Evolutionary conservation across 2,797 vertebrate genomes (phyloP).

Genomic region (Oreonectes daqikongensis): DNA sequence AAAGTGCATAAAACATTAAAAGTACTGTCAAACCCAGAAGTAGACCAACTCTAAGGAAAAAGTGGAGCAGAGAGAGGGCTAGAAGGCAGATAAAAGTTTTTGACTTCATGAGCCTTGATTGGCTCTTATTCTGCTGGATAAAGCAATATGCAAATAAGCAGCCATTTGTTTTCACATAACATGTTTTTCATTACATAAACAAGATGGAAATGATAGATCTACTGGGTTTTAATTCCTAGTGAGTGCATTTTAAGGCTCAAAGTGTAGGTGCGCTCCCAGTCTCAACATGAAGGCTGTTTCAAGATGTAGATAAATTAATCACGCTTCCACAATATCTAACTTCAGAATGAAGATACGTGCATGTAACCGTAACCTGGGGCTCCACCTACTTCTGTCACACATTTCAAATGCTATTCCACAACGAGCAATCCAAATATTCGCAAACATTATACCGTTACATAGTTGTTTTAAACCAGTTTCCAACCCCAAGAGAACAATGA

Average conservation of each 20-base stretch:
- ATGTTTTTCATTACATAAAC: not conserved
- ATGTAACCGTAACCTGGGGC: no score
- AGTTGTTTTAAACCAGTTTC: not conserved
- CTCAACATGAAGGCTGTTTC: no score
- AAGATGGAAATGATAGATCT: not conserved
- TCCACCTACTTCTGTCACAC: no score
- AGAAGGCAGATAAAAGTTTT: constrained; percentile 50
- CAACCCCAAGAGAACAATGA: not conserved
- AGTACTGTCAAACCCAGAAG: constrained; percentile 59
- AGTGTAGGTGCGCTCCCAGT: not conserved
- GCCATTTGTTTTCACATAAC: not conserved
- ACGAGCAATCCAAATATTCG: not conserved
- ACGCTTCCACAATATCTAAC: not conserved
- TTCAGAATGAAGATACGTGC: no score
- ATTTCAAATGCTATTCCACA: not conserved
- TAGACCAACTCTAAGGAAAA: constrained; percentile 49
- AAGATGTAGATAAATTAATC: no score
- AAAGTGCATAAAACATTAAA: constrained; percentile 84
- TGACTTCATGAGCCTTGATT: constrained; percentile 38
- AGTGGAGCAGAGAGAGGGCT: constrained; percentile 52
- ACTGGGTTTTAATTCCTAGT: not conserved
- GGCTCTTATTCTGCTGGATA: constrained; percentile 34
- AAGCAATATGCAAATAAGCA: constrained; percentile 43
- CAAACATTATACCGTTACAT: not conserved
- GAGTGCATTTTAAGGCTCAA: not conserved